Percentiles rank a stretch among this genome's conserved stretches.
These are phyloP conservation scores for Stenichneumon culpator DNA, from an alignment of 2,888 invertebrate species.

Conservation along the genomic window DNA sequence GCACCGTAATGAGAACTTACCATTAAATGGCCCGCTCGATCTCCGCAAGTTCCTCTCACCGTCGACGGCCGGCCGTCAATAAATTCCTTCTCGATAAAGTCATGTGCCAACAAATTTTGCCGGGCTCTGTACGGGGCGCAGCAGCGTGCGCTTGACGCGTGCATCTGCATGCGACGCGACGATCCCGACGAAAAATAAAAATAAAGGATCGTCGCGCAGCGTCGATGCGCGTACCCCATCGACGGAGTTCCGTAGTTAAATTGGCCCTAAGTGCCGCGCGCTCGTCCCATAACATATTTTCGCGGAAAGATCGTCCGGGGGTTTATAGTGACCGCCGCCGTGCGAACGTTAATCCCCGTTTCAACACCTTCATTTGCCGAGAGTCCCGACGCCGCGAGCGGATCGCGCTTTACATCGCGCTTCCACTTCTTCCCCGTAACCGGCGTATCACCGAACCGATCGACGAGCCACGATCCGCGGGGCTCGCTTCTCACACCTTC, in stretches of 20 bases:
- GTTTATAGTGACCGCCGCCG: constrained; percentile 17
- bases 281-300: constrained; percentile 69
- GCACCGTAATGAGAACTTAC: too few species aligned
- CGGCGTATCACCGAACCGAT: constrained; percentile 61
- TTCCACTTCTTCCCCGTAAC: constrained; percentile 44
- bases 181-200: not conserved
- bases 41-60: not conserved
- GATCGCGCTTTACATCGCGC: constrained; percentile 49
- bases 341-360: constrained; percentile 71
- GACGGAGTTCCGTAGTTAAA: constrained; percentile 63
- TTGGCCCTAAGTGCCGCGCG: constrained; percentile 65
- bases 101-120: constrained; percentile 39
- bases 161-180: not conserved
- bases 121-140: constrained; percentile 43
- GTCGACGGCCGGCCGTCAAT: not conserved
- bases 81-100: constrained; percentile 9
- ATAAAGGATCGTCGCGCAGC: constrained; percentile 20
- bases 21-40: not conserved
- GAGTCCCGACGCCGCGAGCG: constrained; percentile 53
- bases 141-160: constrained; percentile 43
- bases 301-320: constrained; percentile 51
- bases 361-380: constrained; percentile 72
- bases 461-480: constrained; percentile 44
- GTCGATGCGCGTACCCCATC: constrained; percentile 54
- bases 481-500: constrained; percentile 62